Percentiles rank a stretch among this genome's conserved stretches.
Conservation (phyloP, 2,113 vertebrate species). For the Cyphomyrus plagiostoma region DNA sequence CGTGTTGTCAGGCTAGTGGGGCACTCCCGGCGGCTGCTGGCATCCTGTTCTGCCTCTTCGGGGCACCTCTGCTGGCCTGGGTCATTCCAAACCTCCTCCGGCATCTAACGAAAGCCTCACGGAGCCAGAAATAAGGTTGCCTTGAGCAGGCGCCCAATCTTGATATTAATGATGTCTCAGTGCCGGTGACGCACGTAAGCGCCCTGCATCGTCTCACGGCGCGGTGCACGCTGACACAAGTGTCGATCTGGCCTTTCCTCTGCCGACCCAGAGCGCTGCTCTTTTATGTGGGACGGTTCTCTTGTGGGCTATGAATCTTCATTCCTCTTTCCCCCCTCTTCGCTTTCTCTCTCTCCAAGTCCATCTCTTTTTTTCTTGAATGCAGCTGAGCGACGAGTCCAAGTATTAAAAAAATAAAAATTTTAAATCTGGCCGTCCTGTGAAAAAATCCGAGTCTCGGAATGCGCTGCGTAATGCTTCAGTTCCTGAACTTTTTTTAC, state of each 20-base stretch:
- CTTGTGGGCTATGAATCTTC: slow-evolving; percentile 9
- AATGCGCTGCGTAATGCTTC: slow-evolving; percentile 15
- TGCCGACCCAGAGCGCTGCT: background rate
- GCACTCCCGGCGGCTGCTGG: background rate
- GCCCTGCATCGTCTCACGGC: background rate
- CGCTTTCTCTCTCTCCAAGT: background rate
- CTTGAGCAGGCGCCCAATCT: background rate
- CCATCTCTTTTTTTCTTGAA: background rate
- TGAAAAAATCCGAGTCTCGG: background rate
- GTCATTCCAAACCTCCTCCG: background rate
- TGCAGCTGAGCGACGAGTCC: background rate
- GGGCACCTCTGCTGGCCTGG: background rate
- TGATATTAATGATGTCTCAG: slow-evolving; percentile 21
- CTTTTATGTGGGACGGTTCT: slow-evolving; percentile 12
- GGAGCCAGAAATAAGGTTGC: background rate
- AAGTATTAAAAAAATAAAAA: slow-evolving; percentile 1
- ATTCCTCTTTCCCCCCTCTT: slow-evolving; percentile 6
- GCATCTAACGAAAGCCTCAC: background rate
- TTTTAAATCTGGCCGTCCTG: background rate
- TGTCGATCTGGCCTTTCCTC: background rate
- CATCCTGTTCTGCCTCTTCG: background rate
- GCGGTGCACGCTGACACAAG: background rate
- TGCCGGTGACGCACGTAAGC: slow-evolving; percentile 13
- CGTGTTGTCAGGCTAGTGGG: background rate
- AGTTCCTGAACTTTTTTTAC: slow-evolving; percentile 1